These are phyloP conservation scores for Aricia artaxerxes DNA, from an alignment of 2,888 invertebrate genomes.

Conservation along the genomic window DNA sequence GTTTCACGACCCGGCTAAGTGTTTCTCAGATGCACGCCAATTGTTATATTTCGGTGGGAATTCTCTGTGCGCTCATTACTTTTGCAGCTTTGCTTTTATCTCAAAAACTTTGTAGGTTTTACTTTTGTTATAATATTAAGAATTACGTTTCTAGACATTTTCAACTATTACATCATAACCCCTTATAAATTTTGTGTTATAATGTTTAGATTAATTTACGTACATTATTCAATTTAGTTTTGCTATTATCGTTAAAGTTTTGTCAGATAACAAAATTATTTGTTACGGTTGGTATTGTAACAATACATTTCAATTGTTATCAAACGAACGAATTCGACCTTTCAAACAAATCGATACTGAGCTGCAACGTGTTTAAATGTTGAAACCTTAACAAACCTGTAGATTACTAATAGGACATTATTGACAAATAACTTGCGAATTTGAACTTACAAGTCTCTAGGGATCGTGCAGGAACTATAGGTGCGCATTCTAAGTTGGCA, in stretches of 20 bases:
- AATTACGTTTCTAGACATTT: too few relatives aligned
- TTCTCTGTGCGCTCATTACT: conserved; percentile 6
- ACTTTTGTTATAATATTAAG: too few relatives aligned
- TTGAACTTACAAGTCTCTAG: not conserved
- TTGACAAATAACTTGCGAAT: not conserved
- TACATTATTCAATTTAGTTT: not conserved
- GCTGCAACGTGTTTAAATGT: not conserved
- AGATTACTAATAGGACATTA: not conserved
- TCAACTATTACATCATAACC: too few relatives aligned
- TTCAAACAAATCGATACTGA: conserved; percentile 6
- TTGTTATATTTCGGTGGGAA: conserved; percentile 36
- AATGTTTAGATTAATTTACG: too few relatives aligned
- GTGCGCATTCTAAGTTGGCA: too few relatives aligned
- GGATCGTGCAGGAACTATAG: too few relatives aligned
- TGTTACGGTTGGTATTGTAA: conserved; percentile 1
- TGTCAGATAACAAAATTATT: conserved; percentile 8
- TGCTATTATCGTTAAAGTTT: not conserved
- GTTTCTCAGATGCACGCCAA: conserved; percentile 42
- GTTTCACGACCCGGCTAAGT: conserved; percentile 44
- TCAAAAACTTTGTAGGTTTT: too few relatives aligned
- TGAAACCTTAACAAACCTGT: not conserved
- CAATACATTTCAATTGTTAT: not conserved
- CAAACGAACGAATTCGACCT: conserved; percentile 8
- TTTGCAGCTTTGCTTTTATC: not conserved
- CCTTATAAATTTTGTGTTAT: too few relatives aligned